phyloP scores from a whole-genome alignment of 2,113 vertebrate genomes.

The Platichthys flesus region DNA sequence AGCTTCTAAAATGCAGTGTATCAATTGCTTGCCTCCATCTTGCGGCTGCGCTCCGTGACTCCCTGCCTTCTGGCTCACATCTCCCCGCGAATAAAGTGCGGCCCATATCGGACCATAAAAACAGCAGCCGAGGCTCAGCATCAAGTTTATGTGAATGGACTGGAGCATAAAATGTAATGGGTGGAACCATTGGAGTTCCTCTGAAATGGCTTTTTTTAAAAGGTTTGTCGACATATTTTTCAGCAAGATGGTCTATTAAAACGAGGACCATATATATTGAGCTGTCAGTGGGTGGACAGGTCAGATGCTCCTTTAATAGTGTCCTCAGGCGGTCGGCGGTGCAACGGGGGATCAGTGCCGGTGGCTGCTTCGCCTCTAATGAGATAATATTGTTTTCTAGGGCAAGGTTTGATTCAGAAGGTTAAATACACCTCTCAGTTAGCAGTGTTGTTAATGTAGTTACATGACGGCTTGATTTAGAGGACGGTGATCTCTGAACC shows the following conservation, averaged over 20 bases:
- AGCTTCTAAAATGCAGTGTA: constrained; percentile 77
- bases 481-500: constrained; percentile 39
- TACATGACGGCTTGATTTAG: constrained; percentile 60
- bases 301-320: constrained; percentile 71
- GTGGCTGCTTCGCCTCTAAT: constrained; percentile 50
- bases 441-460: constrained; percentile 60
- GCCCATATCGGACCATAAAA: constrained; percentile 77
- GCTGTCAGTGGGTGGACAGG: constrained; percentile 68
- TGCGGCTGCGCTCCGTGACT: constrained; percentile 63
- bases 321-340: constrained; percentile 56
- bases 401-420: constrained; percentile 57
- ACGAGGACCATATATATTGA: constrained; percentile 70
- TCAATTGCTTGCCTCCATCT: constrained; percentile 70
- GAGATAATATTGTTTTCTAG: constrained; percentile 67
- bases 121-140: constrained; percentile 74
- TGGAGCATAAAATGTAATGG: constrained; percentile 80
- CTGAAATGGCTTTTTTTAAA: constrained; percentile 75
- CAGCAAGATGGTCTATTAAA: constrained; percentile 74
- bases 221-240: constrained; percentile 75
- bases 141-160: constrained; percentile 78
- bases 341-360: constrained; percentile 38
- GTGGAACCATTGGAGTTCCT: constrained; percentile 69
- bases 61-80: constrained; percentile 66
- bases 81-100: constrained; percentile 73
- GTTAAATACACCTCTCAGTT: constrained; percentile 66